These are phyloP conservation scores for Cacatua alba DNA, from an alignment of 2,113 vertebrate species.

Conservation along the genomic window DNA sequence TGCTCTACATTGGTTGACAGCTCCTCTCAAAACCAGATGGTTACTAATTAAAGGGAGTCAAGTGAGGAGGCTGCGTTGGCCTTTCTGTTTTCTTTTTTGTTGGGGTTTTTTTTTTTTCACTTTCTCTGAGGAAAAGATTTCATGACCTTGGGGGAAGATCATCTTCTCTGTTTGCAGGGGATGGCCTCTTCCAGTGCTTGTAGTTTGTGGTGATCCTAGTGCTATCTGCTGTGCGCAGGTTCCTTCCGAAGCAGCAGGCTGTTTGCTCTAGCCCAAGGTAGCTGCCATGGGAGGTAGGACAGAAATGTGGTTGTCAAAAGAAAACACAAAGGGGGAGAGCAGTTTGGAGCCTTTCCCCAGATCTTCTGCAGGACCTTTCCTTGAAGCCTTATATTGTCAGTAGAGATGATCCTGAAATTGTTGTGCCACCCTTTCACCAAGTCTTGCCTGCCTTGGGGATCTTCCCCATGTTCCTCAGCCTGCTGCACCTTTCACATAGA, in stretches of 20 bases:
- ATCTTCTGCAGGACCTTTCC: background rate
- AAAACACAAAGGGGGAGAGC: background rate
- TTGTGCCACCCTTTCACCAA: rapidly evolving
- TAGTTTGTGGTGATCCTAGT: rapidly evolving
- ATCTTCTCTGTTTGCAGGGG: background rate
- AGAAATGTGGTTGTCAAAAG: background rate
- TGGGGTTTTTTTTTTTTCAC: background rate
- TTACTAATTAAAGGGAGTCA: slow-evolving; percentile 53
- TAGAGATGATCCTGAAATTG: background rate
- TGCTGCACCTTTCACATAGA: background rate
- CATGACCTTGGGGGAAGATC: background rate
- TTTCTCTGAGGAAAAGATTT: background rate
- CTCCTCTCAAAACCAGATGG: slow-evolving; percentile 46
- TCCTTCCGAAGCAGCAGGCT: background rate
- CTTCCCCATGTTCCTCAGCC: background rate
- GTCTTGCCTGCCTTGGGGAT: background rate
- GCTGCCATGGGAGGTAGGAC: background rate
- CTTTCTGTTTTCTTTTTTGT: background rate
- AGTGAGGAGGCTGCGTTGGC: slow-evolving; percentile 10
- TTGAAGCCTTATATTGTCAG: background rate
- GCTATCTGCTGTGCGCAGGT: background rate
- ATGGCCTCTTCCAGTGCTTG: background rate
- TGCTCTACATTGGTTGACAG: slow-evolving; percentile 15
- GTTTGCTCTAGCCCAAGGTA: background rate
- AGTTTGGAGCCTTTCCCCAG: background rate